Percentiles rank a stretch among this genome's conserved stretches.
phyloP scores from a whole-genome alignment of 2,888 invertebrate species.

The Xanthia icteritia region DNA sequence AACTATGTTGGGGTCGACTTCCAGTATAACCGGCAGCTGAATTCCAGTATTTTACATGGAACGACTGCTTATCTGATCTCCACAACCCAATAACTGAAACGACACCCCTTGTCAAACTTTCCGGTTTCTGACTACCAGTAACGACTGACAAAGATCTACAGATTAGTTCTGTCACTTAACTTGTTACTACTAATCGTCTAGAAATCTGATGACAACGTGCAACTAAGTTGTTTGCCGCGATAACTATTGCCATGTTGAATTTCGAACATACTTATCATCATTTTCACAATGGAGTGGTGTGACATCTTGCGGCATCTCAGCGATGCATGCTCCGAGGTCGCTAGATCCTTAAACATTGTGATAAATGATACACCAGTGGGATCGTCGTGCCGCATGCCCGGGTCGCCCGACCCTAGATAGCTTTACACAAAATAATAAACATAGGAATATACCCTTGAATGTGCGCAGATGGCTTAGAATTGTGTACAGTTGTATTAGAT shows the following conservation, averaged over 20 bases:
- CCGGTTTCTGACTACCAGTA: background rate
- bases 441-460: constrained; percentile 56
- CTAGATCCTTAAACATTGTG: constrained; percentile 34
- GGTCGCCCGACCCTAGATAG: constrained; percentile 53
- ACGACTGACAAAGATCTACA: background rate
- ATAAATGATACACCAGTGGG: constrained; percentile 39
- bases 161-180: too few species aligned
- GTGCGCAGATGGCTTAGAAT: constrained; percentile 18
- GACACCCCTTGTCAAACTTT: background rate
- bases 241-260: constrained; percentile 31
- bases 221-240: background rate
- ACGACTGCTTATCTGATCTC: background rate
- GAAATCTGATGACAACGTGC: background rate
- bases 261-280: constrained; percentile 18
- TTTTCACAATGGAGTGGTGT: constrained; percentile 1
- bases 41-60: background rate
- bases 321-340: constrained; percentile 43
- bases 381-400: constrained; percentile 32
- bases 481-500: constrained; percentile 7
- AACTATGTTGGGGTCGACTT: background rate
- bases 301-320: constrained; percentile 28
- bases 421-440: constrained; percentile 48
- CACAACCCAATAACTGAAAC: background rate
- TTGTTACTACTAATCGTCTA: background rate
- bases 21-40: background rate